Conservation (phyloP, 2,888 invertebrate genomes). For the Lithodes maja region DNA sequence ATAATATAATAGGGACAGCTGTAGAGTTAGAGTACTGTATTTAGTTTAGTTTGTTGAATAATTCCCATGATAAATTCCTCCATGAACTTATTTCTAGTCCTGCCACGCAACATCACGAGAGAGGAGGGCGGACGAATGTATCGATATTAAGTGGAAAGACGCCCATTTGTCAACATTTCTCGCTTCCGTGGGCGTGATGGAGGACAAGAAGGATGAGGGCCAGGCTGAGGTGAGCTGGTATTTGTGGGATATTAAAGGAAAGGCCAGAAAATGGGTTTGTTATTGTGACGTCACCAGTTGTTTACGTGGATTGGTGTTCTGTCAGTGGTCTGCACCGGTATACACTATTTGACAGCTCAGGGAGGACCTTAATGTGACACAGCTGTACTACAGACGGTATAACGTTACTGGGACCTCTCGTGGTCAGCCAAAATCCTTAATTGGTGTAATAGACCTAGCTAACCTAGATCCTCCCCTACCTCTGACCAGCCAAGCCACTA, state of each 20-base stretch:
- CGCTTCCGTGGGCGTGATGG: background rate
- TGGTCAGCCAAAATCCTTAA: no score
- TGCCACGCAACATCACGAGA: constrained; percentile 42
- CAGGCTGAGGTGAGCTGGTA: constrained; percentile 6
- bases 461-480: no score
- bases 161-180: background rate
- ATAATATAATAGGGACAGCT: no score
- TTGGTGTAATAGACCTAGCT: no score
- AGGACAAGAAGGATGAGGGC: constrained; percentile 11
- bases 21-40: no score
- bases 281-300: background rate
- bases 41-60: background rate
- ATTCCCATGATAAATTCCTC: background rate
- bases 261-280: background rate
- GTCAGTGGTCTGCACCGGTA: background rate
- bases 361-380: no score
- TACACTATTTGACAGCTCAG: background rate
- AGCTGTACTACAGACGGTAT: no score
- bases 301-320: background rate
- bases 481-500: no score
- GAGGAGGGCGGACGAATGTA: background rate
- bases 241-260: background rate
- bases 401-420: no score
- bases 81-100: background rate
- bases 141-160: background rate